Conservation (phyloP, 2,797 vertebrate species). For the Gymnoscopelus braueri region DNA sequence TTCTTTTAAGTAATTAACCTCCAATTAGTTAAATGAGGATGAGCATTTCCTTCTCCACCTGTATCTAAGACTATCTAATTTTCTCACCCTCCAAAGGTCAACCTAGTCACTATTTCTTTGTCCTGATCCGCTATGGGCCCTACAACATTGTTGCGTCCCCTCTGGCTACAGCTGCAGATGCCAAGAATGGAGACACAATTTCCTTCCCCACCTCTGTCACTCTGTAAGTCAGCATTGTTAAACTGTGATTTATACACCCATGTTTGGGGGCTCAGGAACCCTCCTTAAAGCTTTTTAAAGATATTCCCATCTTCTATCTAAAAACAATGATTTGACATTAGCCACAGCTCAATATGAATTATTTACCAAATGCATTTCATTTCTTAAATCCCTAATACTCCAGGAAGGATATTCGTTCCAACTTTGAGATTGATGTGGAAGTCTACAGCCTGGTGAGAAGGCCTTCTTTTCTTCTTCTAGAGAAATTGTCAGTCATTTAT, state of each 20-base stretch:
- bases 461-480: not conserved
- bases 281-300: too few relatives aligned
- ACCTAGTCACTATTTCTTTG: slow-evolving; percentile 84
- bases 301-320: too few relatives aligned
- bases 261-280: too few relatives aligned
- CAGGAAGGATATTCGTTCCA: slow-evolving; percentile 80
- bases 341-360: too few relatives aligned
- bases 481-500: not conserved
- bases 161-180: slow-evolving; percentile 81
- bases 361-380: not conserved
- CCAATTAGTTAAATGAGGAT: too few relatives aligned
- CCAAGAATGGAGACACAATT: slow-evolving; percentile 83
- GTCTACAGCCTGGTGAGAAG: slow-evolving; percentile 86
- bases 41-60: too few relatives aligned
- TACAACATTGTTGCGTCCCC: slow-evolving; percentile 82
- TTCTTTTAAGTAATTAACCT: too few relatives aligned
- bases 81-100: slow-evolving; percentile 58
- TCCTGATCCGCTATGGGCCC: slow-evolving; percentile 83
- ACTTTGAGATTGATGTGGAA: slow-evolving; percentile 87
- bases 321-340: too few relatives aligned
- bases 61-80: too few relatives aligned
- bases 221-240: slow-evolving; percentile 72
- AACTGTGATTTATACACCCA: not conserved
- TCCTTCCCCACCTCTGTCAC: slow-evolving; percentile 81
- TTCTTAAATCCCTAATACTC: slow-evolving; percentile 18